phyloP scores from a whole-genome alignment of 2,113 vertebrate genomes.

The Tympanuchus pallidicinctus region DNA sequence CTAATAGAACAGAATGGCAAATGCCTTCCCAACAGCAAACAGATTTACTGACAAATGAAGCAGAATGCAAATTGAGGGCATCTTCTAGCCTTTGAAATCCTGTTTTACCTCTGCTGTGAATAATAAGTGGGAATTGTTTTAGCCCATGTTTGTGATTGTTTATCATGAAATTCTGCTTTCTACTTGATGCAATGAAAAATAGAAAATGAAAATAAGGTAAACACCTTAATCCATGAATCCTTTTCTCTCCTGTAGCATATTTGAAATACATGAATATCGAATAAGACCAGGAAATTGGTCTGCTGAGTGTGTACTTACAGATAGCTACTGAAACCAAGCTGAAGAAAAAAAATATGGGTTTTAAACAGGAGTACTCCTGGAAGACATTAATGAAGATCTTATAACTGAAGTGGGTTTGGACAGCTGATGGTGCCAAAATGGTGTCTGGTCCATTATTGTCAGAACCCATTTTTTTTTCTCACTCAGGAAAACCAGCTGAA shows the following conservation, averaged over 20 bases:
- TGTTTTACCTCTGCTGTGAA: constrained; percentile 66
- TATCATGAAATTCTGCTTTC: constrained; percentile 37
- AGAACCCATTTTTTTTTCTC: background rate
- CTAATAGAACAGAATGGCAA: constrained; percentile 75
- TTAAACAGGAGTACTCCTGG: background rate
- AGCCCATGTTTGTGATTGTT: constrained; percentile 43
- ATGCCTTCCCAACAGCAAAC: constrained; percentile 65
- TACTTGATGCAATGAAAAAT: constrained; percentile 8
- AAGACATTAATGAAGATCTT: constrained; percentile 31
- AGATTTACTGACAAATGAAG: constrained; percentile 72
- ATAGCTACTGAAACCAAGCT: background rate
- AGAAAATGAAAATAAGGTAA: background rate
- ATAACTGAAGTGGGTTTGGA: constrained; percentile 43
- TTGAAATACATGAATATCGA: background rate
- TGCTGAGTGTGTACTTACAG: background rate
- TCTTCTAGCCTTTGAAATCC: constrained; percentile 68
- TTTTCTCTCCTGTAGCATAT: background rate
- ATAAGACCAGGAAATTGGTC: background rate
- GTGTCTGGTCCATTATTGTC: background rate
- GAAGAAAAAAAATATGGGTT: constrained; percentile 36
- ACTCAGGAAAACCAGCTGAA: background rate
- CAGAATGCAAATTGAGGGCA: constrained; percentile 72
- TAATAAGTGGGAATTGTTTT: constrained; percentile 67
- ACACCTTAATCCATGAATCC: background rate
- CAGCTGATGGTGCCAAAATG: constrained; percentile 36